Evolutionary conservation across 2,888 invertebrate species (phyloP).

Genomic region (Prenolepis imparis): DNA sequence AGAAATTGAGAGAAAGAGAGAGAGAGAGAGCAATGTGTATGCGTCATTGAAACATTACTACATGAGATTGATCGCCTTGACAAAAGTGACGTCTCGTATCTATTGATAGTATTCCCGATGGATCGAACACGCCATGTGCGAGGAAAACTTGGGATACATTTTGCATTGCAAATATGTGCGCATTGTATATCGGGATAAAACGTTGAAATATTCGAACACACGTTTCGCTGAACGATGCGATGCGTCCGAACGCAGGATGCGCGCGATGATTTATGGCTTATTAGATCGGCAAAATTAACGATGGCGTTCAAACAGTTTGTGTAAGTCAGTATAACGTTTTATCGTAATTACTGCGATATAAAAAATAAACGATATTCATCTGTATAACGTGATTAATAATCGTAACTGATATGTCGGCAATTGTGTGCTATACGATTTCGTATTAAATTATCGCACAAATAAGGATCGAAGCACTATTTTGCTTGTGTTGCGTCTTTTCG

Average conservation of each 20-base stretch:
- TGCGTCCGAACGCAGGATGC: not conserved
- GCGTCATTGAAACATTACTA: slow-evolving; percentile 35
- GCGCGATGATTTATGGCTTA: slow-evolving; percentile 45
- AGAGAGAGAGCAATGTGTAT: not conserved
- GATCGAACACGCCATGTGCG: slow-evolving; percentile 10
- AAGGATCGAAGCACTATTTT: slow-evolving; percentile 1
- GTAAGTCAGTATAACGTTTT: slow-evolving; percentile 8
- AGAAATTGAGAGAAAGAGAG: not conserved
- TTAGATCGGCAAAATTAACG: slow-evolving; percentile 40
- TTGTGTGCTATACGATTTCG: not conserved
- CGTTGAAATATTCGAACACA: slow-evolving; percentile 31
- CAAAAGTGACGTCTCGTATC: slow-evolving; percentile 40
- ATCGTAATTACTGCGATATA: slow-evolving; percentile 5
- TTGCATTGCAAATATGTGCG: slow-evolving; percentile 50
- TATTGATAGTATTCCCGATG: slow-evolving; percentile 11
- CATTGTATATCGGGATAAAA: not conserved
- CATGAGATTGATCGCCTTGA: slow-evolving; percentile 30
- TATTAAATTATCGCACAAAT: slow-evolving; percentile 3
- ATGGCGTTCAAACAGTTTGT: slow-evolving; percentile 17
- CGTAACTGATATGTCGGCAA: not conserved
- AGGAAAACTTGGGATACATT: slow-evolving; percentile 20
- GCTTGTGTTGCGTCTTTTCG: not conserved
- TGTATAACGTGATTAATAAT: slow-evolving; percentile 10
- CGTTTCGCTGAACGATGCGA: slow-evolving; percentile 15
- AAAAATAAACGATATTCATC: not conserved